Percentiles rank a stretch among this genome's conserved stretches.
Conservation (phyloP, 2,113 vertebrate species). For the Castor canadensis region DNA sequence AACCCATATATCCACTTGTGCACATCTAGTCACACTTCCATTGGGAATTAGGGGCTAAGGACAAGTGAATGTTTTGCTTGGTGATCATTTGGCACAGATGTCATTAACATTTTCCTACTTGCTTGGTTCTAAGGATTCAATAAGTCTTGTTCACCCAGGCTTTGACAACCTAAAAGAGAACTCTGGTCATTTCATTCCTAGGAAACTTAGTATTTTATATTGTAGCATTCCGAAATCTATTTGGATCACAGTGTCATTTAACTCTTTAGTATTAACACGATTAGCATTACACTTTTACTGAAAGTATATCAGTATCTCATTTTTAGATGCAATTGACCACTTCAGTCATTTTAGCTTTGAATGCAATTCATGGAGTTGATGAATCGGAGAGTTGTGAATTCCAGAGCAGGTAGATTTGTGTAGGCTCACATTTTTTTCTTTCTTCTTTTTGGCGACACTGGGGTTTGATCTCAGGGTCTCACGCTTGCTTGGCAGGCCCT, state of each 20-base stretch:
- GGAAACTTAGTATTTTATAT: constrained; percentile 32
- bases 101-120: background rate
- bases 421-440: background rate
- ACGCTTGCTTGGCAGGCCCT: too few relatives aligned
- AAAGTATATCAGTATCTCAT: background rate
- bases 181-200: background rate
- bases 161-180: constrained; percentile 40
- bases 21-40: background rate
- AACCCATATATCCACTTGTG: background rate
- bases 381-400: background rate
- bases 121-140: background rate
- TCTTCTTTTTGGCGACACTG: too few relatives aligned
- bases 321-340: background rate
- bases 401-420: background rate
- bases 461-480: too few relatives aligned
- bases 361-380: constrained; percentile 9
- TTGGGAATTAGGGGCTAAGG: constrained; percentile 15
- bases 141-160: background rate
- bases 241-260: constrained; percentile 1
- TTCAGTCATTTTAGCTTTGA: constrained; percentile 36
- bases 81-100: background rate
- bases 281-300: background rate
- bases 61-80: background rate
- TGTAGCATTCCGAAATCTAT: constrained; percentile 5
- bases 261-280: constrained; percentile 23